Percentiles rank a stretch among this genome's conserved stretches.
Conservation (phyloP, 2,113 vertebrate genomes). For the Epinephelus moara region DNA sequence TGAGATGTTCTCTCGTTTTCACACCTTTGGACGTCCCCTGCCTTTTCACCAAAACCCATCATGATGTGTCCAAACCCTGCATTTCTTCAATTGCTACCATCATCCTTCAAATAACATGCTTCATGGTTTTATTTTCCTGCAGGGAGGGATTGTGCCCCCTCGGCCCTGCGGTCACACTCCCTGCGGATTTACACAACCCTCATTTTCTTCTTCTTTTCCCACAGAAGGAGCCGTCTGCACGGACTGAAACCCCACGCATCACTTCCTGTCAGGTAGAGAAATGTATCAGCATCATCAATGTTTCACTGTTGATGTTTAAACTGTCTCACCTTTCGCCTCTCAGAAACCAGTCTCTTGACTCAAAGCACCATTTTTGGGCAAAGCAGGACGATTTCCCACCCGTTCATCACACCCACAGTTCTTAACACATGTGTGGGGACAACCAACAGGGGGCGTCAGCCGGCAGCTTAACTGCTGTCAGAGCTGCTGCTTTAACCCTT, state of each 20-base stretch:
- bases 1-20: not conserved
- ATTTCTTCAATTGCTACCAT: constrained; percentile 56
- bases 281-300: not conserved
- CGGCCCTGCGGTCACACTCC: constrained; percentile 22
- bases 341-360: not conserved
- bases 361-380: constrained; percentile 39
- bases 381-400: not conserved
- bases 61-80: constrained; percentile 42
- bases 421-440: not conserved
- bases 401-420: not conserved
- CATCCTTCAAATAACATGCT: constrained; percentile 54
- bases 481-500: constrained; percentile 17
- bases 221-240: constrained; percentile 5
- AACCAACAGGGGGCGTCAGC: constrained; percentile 78
- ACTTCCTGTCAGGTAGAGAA: constrained; percentile 29
- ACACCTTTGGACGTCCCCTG: not conserved
- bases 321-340: constrained; percentile 15
- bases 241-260: not conserved
- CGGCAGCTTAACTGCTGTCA: constrained; percentile 28
- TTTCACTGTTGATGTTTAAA: constrained; percentile 3
- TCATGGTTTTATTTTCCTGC: constrained; percentile 42
- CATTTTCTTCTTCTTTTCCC: not conserved
- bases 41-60: constrained; percentile 1
- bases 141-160: constrained; percentile 38
- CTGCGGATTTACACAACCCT: constrained; percentile 11